phyloP scores from a whole-genome alignment of 2,113 vertebrate genomes.

The Sorex araneus region DNA sequence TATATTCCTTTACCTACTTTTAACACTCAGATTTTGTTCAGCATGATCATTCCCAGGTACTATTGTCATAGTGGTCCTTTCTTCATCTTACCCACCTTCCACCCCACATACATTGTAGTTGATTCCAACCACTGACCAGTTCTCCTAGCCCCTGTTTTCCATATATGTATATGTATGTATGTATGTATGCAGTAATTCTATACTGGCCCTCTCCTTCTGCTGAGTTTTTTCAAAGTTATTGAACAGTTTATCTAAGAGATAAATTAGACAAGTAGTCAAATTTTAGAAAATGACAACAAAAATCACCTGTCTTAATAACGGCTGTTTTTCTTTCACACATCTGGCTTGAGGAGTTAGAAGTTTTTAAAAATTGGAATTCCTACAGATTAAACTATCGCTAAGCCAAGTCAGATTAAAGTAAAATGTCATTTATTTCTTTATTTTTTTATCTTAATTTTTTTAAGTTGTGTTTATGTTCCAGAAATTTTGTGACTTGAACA shows the following conservation, averaged over 20 bases:
- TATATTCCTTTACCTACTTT: no score
- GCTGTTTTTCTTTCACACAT: neutral
- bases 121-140: no score
- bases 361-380: neutral
- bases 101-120: no score
- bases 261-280: neutral
- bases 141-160: no score
- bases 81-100: no score
- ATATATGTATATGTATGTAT: no score
- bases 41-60: no score
- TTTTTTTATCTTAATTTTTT: neutral
- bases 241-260: neutral
- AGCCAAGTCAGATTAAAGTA: neutral
- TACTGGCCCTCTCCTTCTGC: no score
- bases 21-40: no score
- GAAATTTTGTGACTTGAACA: neutral
- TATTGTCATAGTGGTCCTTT: no score
- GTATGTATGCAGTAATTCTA: no score
- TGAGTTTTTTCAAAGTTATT: neutral
- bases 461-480: neutral
- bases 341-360: neutral
- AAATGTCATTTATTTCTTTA: constrained; percentile 10
- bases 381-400: neutral
- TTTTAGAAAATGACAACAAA: no score
- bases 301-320: neutral